Percentiles rank a stretch among this genome's conserved stretches.
These are phyloP conservation scores for Drosophila saltans DNA, from an alignment of 1,140 invertebrate species.

Conservation along the genomic window DNA sequence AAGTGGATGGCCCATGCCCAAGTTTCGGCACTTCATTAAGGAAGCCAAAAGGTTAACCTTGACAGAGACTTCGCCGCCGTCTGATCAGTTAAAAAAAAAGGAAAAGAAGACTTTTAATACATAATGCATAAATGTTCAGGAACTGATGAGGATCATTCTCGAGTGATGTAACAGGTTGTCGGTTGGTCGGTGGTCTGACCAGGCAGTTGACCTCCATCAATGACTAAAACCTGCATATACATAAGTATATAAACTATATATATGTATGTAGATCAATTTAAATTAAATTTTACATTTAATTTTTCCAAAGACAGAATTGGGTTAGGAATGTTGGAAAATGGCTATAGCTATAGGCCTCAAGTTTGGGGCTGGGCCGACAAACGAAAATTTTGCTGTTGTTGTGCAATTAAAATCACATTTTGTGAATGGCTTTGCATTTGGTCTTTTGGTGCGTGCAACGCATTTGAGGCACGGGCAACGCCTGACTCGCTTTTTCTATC, in stretches of 20 bases:
- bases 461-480: conserved; percentile 32
- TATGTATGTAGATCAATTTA: conserved; percentile 1
- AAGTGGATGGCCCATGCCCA: conserved; percentile 72
- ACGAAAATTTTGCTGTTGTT: conserved; percentile 46
- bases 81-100: no score
- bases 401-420: conserved; percentile 79
- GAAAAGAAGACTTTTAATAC: no score
- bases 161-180: conserved; percentile 50
- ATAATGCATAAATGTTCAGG: conserved; percentile 30
- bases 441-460: conserved; percentile 58
- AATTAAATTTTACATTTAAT: conserved; percentile 5
- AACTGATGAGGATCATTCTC: conserved; percentile 28
- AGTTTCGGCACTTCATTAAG: conserved; percentile 80
- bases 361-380: conserved; percentile 59
- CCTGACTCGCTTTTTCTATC: conserved; percentile 1
- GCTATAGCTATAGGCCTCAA: conserved; percentile 6
- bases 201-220: conserved; percentile 11
- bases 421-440: conserved; percentile 38
- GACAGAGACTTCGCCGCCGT: conserved; percentile 49
- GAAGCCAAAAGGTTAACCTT: conserved; percentile 65
- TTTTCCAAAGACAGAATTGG: conserved; percentile 64
- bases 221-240: background rate
- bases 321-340: conserved; percentile 56
- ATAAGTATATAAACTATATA: conserved; percentile 1
- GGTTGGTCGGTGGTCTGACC: background rate